A percentile compares a stretch with the other conserved stretches of the same genome.
phyloP scores from a whole-genome alignment of 1,140 invertebrate genomes.

The Drosophila hydei region DNA sequence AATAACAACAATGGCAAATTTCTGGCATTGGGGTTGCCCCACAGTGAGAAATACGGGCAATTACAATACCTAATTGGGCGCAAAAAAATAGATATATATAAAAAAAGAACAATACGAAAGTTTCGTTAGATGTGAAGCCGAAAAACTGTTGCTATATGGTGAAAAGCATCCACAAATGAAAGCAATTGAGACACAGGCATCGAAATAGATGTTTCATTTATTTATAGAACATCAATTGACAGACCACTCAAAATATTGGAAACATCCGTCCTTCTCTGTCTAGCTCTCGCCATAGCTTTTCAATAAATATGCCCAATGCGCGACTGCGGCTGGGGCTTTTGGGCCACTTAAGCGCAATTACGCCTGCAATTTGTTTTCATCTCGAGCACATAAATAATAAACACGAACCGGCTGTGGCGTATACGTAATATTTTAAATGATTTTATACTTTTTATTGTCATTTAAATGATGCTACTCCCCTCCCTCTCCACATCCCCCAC shows the following conservation, averaged over 20 bases:
- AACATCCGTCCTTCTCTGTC: conserved; percentile 8
- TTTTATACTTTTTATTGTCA: conserved; percentile 76
- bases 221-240: conserved; percentile 77
- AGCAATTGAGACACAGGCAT: conserved; percentile 59
- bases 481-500: background rate
- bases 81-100: conserved; percentile 22
- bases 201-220: conserved; percentile 60
- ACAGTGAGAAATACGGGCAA: conserved; percentile 42
- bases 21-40: conserved; percentile 32
- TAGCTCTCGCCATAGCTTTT: conserved; percentile 45
- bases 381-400: conserved; percentile 56
- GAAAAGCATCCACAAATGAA: conserved; percentile 54
- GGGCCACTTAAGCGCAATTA: conserved; percentile 76
- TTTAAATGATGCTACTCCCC: conserved; percentile 50
- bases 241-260: conserved; percentile 58
- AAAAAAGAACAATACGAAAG: background rate
- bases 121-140: background rate
- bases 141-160: conserved; percentile 27
- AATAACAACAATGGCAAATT: conserved; percentile 22
- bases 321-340: conserved; percentile 40
- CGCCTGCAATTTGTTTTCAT: conserved; percentile 78
- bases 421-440: conserved; percentile 80
- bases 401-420: conserved; percentile 33
- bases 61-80: conserved; percentile 66
- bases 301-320: conserved; percentile 54